These are phyloP conservation scores for Cheilosia scutellata DNA, from an alignment of 2,888 invertebrate genomes.

Conservation along the genomic window DNA sequence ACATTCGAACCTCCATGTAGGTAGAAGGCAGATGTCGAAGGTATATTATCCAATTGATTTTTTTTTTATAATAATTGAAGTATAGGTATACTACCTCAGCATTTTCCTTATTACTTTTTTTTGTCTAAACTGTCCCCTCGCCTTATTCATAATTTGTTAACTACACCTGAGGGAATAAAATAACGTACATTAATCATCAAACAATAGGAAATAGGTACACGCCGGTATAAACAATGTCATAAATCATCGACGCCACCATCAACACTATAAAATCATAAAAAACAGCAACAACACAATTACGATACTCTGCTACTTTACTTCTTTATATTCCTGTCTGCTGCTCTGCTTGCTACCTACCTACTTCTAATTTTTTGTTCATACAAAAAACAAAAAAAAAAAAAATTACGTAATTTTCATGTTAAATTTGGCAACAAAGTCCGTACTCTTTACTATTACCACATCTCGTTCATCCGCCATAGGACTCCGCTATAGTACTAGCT, in stretches of 20 bases:
- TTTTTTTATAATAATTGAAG: no score
- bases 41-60: no score
- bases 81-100: neutral
- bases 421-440: constrained; percentile 68
- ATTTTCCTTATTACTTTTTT: neutral
- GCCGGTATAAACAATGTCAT: constrained; percentile 73
- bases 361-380: constrained; percentile 50
- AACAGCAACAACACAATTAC: constrained; percentile 40
- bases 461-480: constrained; percentile 46
- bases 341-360: neutral
- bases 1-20: no score
- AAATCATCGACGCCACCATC: constrained; percentile 60
- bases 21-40: no score
- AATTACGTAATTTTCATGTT: constrained; percentile 69
- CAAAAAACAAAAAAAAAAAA: constrained; percentile 37
- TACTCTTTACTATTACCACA: constrained; percentile 14
- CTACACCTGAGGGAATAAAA: constrained; percentile 50
- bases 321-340: constrained; percentile 26
- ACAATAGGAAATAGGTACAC: constrained; percentile 25
- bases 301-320: constrained; percentile 30
- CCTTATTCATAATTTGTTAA: neutral
- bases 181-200: constrained; percentile 38
- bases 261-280: constrained; percentile 52
- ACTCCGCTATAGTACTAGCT: constrained; percentile 40
- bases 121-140: neutral